Conservation (phyloP, 2,797 vertebrate species). For the Eremophila alpestris region DNA sequence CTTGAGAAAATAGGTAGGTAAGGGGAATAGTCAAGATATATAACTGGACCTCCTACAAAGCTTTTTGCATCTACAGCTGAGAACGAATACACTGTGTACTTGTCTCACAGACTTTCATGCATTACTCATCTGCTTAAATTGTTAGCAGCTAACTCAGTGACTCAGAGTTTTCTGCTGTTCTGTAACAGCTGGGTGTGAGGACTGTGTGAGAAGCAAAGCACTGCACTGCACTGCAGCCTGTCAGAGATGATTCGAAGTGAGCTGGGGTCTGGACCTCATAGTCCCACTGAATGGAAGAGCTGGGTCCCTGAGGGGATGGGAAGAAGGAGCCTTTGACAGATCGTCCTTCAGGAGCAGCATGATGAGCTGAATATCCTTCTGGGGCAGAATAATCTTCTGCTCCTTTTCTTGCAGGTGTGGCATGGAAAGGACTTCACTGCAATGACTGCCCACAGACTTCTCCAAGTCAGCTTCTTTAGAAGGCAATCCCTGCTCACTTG, state of each 20-base stretch:
- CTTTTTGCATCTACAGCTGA: background rate
- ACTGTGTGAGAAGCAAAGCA: background rate
- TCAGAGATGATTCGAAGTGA: background rate
- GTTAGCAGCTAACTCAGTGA: background rate
- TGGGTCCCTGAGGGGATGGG: background rate
- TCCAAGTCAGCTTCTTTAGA: background rate
- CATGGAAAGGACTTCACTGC: background rate
- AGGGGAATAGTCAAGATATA: background rate
- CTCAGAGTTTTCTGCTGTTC: background rate
- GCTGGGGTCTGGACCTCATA: background rate
- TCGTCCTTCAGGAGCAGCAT: background rate
- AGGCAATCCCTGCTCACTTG: background rate
- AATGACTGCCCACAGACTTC: background rate
- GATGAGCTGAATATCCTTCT: background rate
- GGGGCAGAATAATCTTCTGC: background rate
- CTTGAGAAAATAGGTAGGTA: background rate
- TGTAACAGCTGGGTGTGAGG: background rate
- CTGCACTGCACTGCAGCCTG: background rate
- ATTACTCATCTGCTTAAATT: background rate
- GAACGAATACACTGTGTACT: background rate
- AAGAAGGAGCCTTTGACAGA: background rate
- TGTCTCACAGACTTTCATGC: background rate
- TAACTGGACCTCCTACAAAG: background rate
- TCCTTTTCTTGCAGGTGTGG: background rate
- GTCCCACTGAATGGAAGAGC: background rate